A percentile compares a stretch with the other conserved stretches of the same genome.
Conservation (phyloP, 2,113 vertebrate genomes). For the Podocnemis expansa region DNA sequence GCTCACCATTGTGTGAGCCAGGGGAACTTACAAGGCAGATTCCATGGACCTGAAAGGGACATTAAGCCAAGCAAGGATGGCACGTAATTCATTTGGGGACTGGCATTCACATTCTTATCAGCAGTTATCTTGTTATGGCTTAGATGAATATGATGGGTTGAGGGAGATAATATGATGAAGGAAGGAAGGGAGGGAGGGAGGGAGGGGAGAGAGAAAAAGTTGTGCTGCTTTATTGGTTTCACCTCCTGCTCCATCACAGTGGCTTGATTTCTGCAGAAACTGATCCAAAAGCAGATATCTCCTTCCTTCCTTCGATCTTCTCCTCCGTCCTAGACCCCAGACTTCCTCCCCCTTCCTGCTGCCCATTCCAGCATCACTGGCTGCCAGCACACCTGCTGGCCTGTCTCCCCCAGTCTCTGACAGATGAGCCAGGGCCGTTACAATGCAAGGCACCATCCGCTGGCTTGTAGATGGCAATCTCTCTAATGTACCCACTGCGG, state of each 20-base stretch:
- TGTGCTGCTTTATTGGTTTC: not conserved
- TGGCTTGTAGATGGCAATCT: constrained; percentile 43
- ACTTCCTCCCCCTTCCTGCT: not conserved
- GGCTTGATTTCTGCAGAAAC: not conserved
- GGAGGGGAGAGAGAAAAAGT: accelerated
- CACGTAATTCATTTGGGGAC: constrained; percentile 9
- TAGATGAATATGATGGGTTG: not conserved
- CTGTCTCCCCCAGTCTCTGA: not conserved
- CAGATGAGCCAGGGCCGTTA: not conserved
- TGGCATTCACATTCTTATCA: constrained; percentile 19
- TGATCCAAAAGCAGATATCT: not conserved
- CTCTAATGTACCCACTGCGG: constrained; percentile 12
- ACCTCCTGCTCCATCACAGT: not conserved
- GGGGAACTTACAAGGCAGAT: accelerated
- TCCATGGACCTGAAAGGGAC: not conserved
- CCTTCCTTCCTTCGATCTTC: not conserved
- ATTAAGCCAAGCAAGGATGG: not conserved
- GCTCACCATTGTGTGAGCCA: accelerated
- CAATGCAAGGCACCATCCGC: not conserved
- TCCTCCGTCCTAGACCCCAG: not conserved
- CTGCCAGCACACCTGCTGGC: not conserved
- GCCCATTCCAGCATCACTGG: not conserved
- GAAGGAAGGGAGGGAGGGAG: not conserved
- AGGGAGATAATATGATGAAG: not conserved
- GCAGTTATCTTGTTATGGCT: constrained; percentile 50